These are phyloP conservation scores for Carterocephalus palaemon DNA, from an alignment of 2,888 invertebrate species.

Conservation along the genomic window DNA sequence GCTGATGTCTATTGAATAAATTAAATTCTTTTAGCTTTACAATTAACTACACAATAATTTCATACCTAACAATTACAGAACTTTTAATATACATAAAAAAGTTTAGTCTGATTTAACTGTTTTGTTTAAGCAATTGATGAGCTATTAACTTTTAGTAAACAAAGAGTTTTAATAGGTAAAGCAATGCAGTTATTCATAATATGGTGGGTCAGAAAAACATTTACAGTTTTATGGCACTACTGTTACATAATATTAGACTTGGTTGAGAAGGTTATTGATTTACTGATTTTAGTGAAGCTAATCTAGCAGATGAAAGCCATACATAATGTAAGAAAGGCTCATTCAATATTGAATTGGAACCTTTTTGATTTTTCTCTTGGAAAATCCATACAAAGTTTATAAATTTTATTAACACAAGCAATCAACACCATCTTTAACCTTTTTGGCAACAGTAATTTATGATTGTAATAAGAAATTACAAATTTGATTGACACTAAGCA, in stretches of 20 bases:
- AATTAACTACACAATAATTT: no score
- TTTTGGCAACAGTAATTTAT: slow-evolving; percentile 1
- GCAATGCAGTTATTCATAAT: no score
- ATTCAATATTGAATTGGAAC: slow-evolving; percentile 32
- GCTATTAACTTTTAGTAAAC: no score
- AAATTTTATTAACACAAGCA: slow-evolving; percentile 30
- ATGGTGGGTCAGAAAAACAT: no score
- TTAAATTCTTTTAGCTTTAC: no score
- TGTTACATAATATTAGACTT: slow-evolving; percentile 7
- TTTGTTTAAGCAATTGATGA: no score
- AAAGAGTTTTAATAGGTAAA: no score
- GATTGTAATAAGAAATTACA: neutral
- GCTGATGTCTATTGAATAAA: no score
- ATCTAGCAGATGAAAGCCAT: slow-evolving; percentile 6
- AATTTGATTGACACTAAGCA: slow-evolving; percentile 4
- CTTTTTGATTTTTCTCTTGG: slow-evolving; percentile 35
- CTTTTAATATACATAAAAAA: no score
- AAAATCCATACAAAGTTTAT: no score
- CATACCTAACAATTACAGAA: no score
- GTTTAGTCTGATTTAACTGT: no score
- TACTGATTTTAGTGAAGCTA: slow-evolving; percentile 25
- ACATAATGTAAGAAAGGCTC: neutral
- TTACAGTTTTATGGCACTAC: slow-evolving; percentile 18
- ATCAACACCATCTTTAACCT: slow-evolving; percentile 39
- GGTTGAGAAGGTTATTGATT: neutral